Evolutionary conservation across 2,113 vertebrate species (phyloP).

Genomic region (Carassius carassius): DNA sequence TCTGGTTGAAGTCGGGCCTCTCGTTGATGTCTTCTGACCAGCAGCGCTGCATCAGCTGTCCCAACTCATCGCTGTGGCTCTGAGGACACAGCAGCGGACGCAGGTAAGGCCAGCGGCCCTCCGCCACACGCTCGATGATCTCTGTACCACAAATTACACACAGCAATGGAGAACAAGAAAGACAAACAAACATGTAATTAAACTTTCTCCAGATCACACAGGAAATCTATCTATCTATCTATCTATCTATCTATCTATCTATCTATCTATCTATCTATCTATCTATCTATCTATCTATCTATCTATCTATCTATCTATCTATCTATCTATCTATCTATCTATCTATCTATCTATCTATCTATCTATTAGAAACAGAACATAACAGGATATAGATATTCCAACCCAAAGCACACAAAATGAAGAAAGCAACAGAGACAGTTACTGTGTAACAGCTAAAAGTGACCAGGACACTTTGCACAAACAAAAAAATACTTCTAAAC

Average conservation of each 20-base stretch:
- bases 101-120: constrained; percentile 72
- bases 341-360: too few species aligned
- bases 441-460: background rate
- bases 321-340: too few species aligned
- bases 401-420: background rate
- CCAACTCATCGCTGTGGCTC: constrained; percentile 84
- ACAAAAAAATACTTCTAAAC: background rate
- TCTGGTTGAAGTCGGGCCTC: constrained; percentile 86
- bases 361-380: too few species aligned
- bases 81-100: constrained; percentile 80
- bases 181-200: background rate
- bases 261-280: too few species aligned
- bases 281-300: too few species aligned
- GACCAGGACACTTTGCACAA: background rate
- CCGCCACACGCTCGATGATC: constrained; percentile 79
- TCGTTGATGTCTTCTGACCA: constrained; percentile 85
- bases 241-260: too few species aligned
- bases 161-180: too few species aligned
- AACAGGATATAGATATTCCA: too few species aligned
- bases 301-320: too few species aligned
- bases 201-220: background rate
- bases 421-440: background rate
- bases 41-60: constrained; percentile 87
- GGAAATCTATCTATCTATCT: too few species aligned
- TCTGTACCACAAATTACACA: constrained; percentile 66